phyloP scores from a whole-genome alignment of 2,888 invertebrate genomes.

The Empis livida region DNA sequence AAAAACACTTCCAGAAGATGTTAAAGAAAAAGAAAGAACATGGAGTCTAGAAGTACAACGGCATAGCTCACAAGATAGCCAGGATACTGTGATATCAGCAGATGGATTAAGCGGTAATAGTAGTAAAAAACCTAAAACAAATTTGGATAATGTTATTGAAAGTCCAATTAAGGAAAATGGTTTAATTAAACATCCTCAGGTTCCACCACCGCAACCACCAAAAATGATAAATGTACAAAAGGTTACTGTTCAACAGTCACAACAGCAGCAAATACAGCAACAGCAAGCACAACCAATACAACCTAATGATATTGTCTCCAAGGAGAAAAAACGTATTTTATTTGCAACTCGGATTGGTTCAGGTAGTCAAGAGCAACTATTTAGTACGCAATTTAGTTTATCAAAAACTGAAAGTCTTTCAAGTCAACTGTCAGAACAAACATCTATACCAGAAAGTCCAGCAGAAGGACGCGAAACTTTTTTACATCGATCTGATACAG shows the following conservation, averaged over 20 bases:
- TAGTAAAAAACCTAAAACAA: constrained; percentile 17
- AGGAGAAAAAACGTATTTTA: constrained; percentile 40
- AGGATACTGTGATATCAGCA: constrained; percentile 39
- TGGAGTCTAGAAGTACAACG: constrained; percentile 32
- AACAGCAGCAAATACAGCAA: constrained; percentile 15
- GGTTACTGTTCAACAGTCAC: background rate
- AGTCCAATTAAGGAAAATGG: constrained; percentile 23
- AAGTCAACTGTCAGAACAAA: constrained; percentile 44
- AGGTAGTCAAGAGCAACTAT: constrained; percentile 52
- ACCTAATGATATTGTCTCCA: constrained; percentile 21
- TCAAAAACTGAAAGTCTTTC: constrained; percentile 51
- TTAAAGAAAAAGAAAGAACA: constrained; percentile 20
- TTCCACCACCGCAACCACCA: background rate
- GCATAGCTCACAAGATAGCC: constrained; percentile 38
- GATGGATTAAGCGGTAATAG: constrained; percentile 20
- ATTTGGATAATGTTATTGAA: constrained; percentile 20
- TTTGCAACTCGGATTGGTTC: constrained; percentile 54
- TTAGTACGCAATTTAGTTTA: constrained; percentile 50
- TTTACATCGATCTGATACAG: constrained; percentile 28
- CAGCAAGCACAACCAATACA: constrained; percentile 4
- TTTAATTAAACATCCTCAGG: constrained; percentile 3
- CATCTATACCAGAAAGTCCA: constrained; percentile 19
- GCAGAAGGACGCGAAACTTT: constrained; percentile 16
- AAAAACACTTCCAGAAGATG: constrained; percentile 40
- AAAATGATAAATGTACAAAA: background rate